Conservation (phyloP, 2,888 invertebrate genomes). For the Ferdinandea cuprea region DNA sequence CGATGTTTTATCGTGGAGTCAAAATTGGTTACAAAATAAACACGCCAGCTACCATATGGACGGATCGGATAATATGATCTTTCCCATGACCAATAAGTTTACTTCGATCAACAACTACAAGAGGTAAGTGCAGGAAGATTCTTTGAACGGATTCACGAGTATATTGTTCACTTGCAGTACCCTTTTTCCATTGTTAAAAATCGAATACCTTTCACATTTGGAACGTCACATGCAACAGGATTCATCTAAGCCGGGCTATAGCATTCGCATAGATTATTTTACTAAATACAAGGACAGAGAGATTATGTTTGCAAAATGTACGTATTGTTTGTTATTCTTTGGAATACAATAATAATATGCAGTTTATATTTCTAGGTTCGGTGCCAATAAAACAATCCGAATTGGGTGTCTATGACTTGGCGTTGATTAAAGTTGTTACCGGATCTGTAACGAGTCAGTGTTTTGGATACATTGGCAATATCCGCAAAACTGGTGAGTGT, state of each 20-base stretch:
- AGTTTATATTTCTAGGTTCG: constrained; percentile 12
- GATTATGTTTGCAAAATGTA: constrained; percentile 78
- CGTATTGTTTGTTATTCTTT: neutral
- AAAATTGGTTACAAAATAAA: constrained; percentile 87
- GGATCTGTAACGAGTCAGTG: neutral
- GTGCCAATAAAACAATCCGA: constrained; percentile 27
- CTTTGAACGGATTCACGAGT: neutral
- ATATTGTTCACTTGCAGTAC: constrained; percentile 75
- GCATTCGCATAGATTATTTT: constrained; percentile 75
- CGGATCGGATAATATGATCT: constrained; percentile 83
- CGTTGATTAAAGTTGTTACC: constrained; percentile 22
- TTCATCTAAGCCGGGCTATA: constrained; percentile 57
- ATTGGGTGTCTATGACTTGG: constrained; percentile 36
- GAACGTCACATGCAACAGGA: constrained; percentile 77
- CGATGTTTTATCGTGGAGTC: constrained; percentile 87
- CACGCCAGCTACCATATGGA: constrained; percentile 82
- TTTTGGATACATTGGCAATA: constrained; percentile 45
- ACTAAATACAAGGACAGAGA: constrained; percentile 74
- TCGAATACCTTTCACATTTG: constrained; percentile 79
- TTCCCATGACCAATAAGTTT: constrained; percentile 85
- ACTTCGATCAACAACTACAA: constrained; percentile 85
- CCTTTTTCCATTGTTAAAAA: constrained; percentile 80
- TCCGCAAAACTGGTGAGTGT: constrained; percentile 50
- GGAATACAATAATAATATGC: neutral
- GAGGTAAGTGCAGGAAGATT: constrained; percentile 80